Percentiles rank a stretch among this genome's conserved stretches.
Conservation (phyloP, 2,888 invertebrate genomes). For the Phaedon cochleariae region DNA sequence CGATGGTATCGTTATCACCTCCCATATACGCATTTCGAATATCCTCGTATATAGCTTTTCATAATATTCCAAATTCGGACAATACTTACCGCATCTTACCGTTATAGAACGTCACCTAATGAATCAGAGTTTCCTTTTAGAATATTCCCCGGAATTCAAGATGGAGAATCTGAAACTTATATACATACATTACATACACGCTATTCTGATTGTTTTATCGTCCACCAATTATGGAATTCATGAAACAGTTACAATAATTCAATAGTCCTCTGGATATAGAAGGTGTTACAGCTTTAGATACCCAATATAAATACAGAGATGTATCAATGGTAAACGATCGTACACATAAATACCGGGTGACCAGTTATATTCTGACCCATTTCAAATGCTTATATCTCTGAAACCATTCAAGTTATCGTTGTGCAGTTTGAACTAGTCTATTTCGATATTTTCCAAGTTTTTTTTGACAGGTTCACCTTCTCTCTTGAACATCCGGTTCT, state of each 20-base stretch:
- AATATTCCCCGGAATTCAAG: background rate
- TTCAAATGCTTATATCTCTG: too few species aligned
- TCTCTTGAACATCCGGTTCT: too few species aligned
- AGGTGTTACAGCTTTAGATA: too few species aligned
- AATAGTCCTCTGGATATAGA: too few species aligned
- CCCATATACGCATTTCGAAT: slow-evolving; percentile 28
- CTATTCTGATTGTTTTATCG: background rate
- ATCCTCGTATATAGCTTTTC: slow-evolving; percentile 19
- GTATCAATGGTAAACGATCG: too few species aligned
- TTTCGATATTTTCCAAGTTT: too few species aligned
- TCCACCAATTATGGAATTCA: background rate
- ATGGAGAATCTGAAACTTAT: background rate
- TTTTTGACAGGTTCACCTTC: too few species aligned
- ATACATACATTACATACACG: background rate
- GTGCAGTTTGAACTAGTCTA: too few species aligned
- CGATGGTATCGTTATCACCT: background rate
- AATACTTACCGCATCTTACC: slow-evolving; percentile 24
- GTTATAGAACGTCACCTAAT: slow-evolving; percentile 20
- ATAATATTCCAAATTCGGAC: slow-evolving; percentile 29
- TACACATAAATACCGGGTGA: too few species aligned
- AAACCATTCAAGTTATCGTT: too few species aligned
- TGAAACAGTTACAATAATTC: background rate
- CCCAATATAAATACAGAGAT: too few species aligned
- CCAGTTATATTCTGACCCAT: too few species aligned
- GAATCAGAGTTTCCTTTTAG: slow-evolving; percentile 10